Conservation (phyloP, 2,888 invertebrate genomes). For the Phania funesta region DNA sequence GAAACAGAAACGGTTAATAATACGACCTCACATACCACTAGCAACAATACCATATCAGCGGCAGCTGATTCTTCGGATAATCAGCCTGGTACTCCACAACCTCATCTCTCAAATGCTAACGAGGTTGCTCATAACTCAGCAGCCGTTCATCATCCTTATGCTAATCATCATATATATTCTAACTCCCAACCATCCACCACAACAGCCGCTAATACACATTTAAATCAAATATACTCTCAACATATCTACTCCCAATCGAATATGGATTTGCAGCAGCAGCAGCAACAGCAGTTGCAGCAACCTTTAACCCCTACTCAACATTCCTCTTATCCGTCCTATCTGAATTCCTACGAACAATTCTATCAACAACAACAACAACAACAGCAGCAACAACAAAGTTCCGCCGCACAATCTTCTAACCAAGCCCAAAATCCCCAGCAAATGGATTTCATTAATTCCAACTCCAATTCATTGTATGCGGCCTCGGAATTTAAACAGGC, state of each 20-base stretch:
- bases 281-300: slow-evolving; percentile 64
- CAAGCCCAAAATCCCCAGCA: slow-evolving; percentile 37
- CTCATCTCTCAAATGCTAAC: slow-evolving; percentile 68
- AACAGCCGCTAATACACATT: slow-evolving; percentile 75
- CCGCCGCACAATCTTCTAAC: not conserved
- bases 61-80: slow-evolving; percentile 89
- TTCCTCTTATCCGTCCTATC: slow-evolving; percentile 73
- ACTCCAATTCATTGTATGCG: slow-evolving; percentile 16
- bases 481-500: slow-evolving; percentile 64
- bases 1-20: slow-evolving; percentile 11
- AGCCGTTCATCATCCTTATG: slow-evolving; percentile 62
- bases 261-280: slow-evolving; percentile 69
- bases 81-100: slow-evolving; percentile 80
- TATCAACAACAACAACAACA: slow-evolving; percentile 77
- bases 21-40: slow-evolving; percentile 63
- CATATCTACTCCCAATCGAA: slow-evolving; percentile 68
- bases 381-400: slow-evolving; percentile 65
- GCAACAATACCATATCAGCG: slow-evolving; percentile 82
- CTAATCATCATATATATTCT: slow-evolving; percentile 43
- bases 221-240: slow-evolving; percentile 63
- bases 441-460: slow-evolving; percentile 57
- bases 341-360: slow-evolving; percentile 79
- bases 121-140: slow-evolving; percentile 73
- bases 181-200: slow-evolving; percentile 27
- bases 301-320: slow-evolving; percentile 70